These are phyloP conservation scores for Nematostella vectensis DNA, from an alignment of 92 coral and sea anemone species.

Conservation along the genomic window DNA sequence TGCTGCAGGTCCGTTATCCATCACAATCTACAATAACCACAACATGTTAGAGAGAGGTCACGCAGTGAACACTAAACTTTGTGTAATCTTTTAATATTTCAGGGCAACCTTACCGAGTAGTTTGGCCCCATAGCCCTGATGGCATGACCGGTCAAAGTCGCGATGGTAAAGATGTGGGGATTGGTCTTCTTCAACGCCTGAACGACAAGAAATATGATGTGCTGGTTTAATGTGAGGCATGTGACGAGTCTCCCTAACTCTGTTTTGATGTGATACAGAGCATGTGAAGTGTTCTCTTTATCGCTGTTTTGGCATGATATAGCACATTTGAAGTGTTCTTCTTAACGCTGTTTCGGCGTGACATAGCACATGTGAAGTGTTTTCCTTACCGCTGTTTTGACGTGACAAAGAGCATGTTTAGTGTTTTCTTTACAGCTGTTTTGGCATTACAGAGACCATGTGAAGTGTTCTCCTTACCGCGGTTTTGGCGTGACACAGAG, in stretches of 20 bases:
- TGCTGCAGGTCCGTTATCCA: conserved; percentile 95
- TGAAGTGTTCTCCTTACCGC: conserved; percentile 32
- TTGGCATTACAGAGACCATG: too few relatives aligned
- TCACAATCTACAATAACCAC: conserved; percentile 48
- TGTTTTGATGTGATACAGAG: not conserved
- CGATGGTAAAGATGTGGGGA: conserved; percentile 79
- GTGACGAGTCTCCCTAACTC: not conserved
- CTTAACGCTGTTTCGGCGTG: too few relatives aligned
- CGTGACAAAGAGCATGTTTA: too few relatives aligned
- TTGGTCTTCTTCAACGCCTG: conserved; percentile 56
- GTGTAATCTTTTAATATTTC: too few relatives aligned
- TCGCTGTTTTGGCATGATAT: too few relatives aligned
- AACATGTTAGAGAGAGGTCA: too few relatives aligned
- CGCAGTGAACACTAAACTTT: too few relatives aligned
- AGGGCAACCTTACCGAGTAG: conserved; percentile 66
- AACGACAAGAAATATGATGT: not conserved
- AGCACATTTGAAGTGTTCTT: too few relatives aligned
- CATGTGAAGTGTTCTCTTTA: too few relatives aligned
- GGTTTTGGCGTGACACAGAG: conserved; percentile 59
- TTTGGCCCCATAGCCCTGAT: conserved; percentile 64
- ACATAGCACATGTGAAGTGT: too few relatives aligned
- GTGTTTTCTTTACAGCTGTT: not conserved
- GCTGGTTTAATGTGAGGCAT: too few relatives aligned
- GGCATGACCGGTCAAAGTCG: conserved; percentile 93
- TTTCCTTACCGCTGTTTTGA: too few relatives aligned